A percentile compares a stretch with the other conserved stretches of the same genome.
Conservation (phyloP, 2,797 vertebrate species). For the Hippoglossus hippoglossus region DNA sequence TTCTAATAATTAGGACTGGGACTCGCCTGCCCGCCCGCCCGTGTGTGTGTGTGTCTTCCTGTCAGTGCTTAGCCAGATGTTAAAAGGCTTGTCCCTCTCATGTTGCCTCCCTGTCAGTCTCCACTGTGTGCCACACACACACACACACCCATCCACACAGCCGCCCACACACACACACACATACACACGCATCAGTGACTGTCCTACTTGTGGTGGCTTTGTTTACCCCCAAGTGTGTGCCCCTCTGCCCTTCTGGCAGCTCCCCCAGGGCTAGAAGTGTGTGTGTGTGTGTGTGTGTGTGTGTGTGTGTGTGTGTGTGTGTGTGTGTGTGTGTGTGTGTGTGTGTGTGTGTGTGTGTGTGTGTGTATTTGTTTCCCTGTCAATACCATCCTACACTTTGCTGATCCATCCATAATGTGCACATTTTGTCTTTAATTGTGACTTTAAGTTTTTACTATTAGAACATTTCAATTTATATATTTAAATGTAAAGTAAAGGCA, state of each 20-base stretch:
- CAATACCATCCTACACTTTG: conserved; percentile 30
- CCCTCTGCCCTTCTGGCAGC: conserved; percentile 56
- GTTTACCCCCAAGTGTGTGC: conserved; percentile 65
- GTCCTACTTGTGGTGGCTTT: conserved; percentile 68
- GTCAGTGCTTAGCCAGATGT: conserved; percentile 95
- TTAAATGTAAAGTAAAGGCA: conserved; percentile 6
- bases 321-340: no score
- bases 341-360: conserved; percentile 56
- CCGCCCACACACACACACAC: conserved; percentile 9
- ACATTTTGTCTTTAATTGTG: not conserved
- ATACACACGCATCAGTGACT: conserved; percentile 23
- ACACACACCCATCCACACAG: conserved; percentile 6
- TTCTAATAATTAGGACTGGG: conserved; percentile 92
- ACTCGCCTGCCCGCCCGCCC: conserved; percentile 62
- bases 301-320: no score
- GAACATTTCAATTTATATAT: not conserved
- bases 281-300: conserved; percentile 48
- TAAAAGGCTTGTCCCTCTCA: conserved; percentile 89
- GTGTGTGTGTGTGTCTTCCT: conserved; percentile 63
- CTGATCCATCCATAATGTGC: conserved; percentile 22
- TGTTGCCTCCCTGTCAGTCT: conserved; percentile 82
- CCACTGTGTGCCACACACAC: conserved; percentile 52
- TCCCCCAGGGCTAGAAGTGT: conserved; percentile 50
- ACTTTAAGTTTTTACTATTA: not conserved
- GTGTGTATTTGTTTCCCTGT: conserved; percentile 43